These are phyloP conservation scores for Myrmophylax atrothorax DNA, from an alignment of 2,113 vertebrate species.

Conservation along the genomic window DNA sequence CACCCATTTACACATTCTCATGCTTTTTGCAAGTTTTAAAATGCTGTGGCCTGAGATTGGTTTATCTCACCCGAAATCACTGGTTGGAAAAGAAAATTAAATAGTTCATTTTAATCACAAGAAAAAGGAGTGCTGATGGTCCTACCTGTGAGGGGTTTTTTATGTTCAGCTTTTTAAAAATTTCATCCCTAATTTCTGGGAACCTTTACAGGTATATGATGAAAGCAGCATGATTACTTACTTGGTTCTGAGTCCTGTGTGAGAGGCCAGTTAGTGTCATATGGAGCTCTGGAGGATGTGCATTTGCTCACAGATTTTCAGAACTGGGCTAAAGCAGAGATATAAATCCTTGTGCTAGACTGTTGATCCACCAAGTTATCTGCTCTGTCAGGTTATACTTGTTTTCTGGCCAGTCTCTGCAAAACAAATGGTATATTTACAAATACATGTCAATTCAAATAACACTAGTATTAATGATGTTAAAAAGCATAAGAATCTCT, in stretches of 20 bases:
- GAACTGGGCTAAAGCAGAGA: background rate
- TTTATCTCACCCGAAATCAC: background rate
- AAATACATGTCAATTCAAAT: background rate
- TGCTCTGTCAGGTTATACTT: background rate
- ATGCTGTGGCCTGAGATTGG: background rate
- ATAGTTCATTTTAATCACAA: background rate
- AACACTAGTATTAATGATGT: background rate
- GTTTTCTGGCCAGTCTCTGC: background rate
- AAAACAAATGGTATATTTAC: background rate
- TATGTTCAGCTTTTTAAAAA: background rate
- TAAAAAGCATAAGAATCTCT: background rate
- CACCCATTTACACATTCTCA: background rate
- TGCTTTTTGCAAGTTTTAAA: slow-evolving; percentile 24
- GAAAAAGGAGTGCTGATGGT: background rate
- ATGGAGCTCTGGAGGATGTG: background rate
- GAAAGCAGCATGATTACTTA: background rate
- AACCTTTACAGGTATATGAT: background rate
- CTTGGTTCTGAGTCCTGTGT: background rate
- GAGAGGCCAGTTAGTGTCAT: background rate
- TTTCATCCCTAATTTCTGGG: background rate
- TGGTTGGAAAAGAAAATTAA: background rate
- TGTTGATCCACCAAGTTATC: background rate
- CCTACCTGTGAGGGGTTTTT: background rate
- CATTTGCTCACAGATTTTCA: background rate
- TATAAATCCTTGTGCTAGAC: background rate